Base-by-base conservation (phyloP, 1,140 invertebrate species). In the Zaprionus camerounensis region DNA sequence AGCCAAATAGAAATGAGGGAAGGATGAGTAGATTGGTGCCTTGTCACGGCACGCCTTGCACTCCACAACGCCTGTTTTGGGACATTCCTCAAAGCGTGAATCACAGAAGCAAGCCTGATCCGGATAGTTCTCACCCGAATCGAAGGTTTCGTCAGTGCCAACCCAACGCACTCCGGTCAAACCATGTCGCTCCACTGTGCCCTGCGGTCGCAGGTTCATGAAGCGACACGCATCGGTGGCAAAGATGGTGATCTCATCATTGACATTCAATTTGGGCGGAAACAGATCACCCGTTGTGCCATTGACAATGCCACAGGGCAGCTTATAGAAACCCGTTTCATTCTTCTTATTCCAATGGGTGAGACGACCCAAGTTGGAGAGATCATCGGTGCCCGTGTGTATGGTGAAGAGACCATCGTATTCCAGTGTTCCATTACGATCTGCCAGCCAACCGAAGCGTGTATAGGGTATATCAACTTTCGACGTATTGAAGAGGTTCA, bases 1-100 rank as follows among this genome's bases (percentile, higher is more conserved):
- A 1, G 95, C 97, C 70, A 96, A 93, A 87, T 97, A 96, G 93
- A 98, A 98, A 92, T 99, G 98, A 0, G 98, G 98, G 69, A 96
- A 95, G 7, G 97, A 97, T 26, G 97, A 93, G 82, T 96, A 97
- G 1, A 96, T 95, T 0, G 97, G 97, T 12, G 97, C 95, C 38
- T 95, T 95, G 80, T 93, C 96, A 78, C 96, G 95, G 67, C 96
- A 97, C 12, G 93, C 93, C 3, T 96, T 95, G 49, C 96, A 95
- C 90, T 96, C 95, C 69, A 96, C 93, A 0, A 95, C 93, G 2
- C 95, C 95, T 34, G 91, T 91, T 71, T 93, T 92, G 36, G 92
- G 92, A 22, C 94, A 94, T 6, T 94, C 94, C 1, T 90, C 73
- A 6, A 78, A 15, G 0, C 70, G 73, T 31, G 92, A 91, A 28